These are phyloP conservation scores for Habroteleia sp. DNA, from an alignment of 2,888 invertebrate genomes.

Conservation along the genomic window DNA sequence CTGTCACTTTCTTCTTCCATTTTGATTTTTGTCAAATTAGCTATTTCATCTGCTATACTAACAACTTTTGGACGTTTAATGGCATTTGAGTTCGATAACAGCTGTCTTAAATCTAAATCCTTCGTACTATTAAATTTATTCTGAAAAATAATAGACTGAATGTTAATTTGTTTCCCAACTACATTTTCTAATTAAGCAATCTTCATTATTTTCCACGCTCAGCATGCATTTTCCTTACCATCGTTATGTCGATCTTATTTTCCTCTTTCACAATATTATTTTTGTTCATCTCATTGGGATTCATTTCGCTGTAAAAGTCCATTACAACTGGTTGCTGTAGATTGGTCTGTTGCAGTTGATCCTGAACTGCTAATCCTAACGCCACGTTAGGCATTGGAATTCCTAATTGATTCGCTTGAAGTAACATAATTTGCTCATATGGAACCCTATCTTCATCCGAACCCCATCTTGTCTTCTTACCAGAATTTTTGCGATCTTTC, in stretches of 20 bases:
- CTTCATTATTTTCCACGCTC: no score
- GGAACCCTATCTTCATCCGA: constrained; percentile 79
- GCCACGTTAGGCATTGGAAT: constrained; percentile 75
- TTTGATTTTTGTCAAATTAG: constrained; percentile 73
- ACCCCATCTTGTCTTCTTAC: constrained; percentile 79
- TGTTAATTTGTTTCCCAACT: no score
- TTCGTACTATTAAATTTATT: constrained; percentile 67
- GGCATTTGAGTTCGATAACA: constrained; percentile 70
- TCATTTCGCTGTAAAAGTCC: constrained; percentile 71
- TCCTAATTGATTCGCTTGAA: constrained; percentile 77
- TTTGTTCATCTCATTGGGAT: constrained; percentile 39
- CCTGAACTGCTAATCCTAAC: constrained; percentile 74
- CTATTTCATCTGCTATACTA: constrained; percentile 75
- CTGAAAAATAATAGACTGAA: constrained; percentile 46
- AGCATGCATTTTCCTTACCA: no score
- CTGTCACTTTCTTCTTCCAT: constrained; percentile 78
- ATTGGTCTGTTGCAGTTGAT: constrained; percentile 71
- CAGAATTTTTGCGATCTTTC: constrained; percentile 76
- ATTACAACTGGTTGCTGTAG: constrained; percentile 68
- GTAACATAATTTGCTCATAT: constrained; percentile 77
- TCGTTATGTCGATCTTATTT: constrained; percentile 67
- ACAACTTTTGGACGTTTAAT: constrained; percentile 71
- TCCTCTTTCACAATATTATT: constrained; percentile 70
- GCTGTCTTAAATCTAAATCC: constrained; percentile 81
- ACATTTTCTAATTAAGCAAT: neutral